Conservation (phyloP, 1,140 invertebrate species). For the Matsumurasca onukii region DNA sequence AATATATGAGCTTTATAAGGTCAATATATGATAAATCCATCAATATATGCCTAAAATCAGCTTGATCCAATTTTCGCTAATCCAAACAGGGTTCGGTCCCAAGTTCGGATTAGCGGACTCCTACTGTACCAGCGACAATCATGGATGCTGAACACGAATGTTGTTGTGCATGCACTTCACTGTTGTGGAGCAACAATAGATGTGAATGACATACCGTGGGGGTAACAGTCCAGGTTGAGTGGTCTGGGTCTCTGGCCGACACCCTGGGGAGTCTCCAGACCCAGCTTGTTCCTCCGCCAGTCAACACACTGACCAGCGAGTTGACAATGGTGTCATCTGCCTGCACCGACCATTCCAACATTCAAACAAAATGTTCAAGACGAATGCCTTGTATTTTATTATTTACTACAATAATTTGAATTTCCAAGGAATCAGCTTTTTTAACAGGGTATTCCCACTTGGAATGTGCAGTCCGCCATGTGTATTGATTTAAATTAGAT, state of each 20-base stretch:
- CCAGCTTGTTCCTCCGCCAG: conserved; percentile 71
- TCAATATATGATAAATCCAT: too few relatives aligned
- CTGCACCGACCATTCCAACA: conserved; percentile 46
- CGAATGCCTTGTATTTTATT: conserved; percentile 1
- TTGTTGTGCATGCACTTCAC: neutral
- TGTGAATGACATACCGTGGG: conserved; percentile 40
- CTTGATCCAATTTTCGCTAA: too few relatives aligned
- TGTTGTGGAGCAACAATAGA: neutral
- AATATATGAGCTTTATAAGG: too few relatives aligned
- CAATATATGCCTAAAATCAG: too few relatives aligned
- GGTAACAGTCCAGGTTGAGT: conserved; percentile 57
- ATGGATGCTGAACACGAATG: neutral
- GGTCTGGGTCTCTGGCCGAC: conserved; percentile 76
- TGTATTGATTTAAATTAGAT: too few relatives aligned
- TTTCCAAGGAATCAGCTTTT: conserved; percentile 20
- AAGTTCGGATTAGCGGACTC: neutral
- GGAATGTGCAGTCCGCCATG: too few relatives aligned
- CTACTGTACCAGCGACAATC: neutral
- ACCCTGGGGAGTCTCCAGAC: conserved; percentile 70
- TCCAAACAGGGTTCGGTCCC: too few relatives aligned
- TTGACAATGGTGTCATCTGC: conserved; percentile 72
- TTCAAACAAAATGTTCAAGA: neutral
- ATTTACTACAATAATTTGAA: conserved; percentile 41
- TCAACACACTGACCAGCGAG: conserved; percentile 66
- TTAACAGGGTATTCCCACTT: conserved; percentile 16